phyloP scores from a whole-genome alignment of 2,797 vertebrate genomes.

The Morus bassanus region DNA sequence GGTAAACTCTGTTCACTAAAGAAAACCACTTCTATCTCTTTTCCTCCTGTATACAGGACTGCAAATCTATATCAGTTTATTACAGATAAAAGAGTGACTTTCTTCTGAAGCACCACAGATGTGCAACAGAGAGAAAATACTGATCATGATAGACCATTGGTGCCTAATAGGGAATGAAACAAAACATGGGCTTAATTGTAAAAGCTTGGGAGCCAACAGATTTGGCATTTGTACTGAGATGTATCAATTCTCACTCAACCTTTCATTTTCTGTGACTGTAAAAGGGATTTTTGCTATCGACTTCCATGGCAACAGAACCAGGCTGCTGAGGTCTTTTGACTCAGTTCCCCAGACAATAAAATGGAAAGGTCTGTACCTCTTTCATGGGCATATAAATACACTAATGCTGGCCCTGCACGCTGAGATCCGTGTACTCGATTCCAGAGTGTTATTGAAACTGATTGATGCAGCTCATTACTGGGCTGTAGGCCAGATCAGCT shows the following conservation, averaged over 20 bases:
- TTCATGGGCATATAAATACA: neutral
- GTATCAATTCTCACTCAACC: neutral
- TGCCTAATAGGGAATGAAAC: neutral
- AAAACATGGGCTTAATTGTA: neutral
- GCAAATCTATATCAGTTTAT: neutral
- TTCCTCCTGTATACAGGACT: neutral
- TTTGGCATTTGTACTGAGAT: neutral
- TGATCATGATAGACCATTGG: neutral
- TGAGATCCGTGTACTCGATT: neutral
- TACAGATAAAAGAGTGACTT: neutral
- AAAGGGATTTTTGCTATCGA: neutral
- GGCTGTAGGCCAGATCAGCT: constrained; percentile 3
- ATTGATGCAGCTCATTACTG: constrained; percentile 27
- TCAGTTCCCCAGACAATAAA: constrained; percentile 39
- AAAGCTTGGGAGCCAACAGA: neutral
- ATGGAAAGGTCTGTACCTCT: neutral
- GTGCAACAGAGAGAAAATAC: neutral
- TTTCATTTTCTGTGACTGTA: neutral
- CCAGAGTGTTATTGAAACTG: constrained; percentile 26
- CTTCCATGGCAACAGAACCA: constrained; percentile 7
- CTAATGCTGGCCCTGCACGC: neutral
- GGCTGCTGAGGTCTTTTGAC: constrained; percentile 7
- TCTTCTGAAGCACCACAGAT: neutral
- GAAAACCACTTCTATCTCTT: neutral
- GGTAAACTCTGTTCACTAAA: neutral